Evolutionary conservation across 2,797 vertebrate species (phyloP), one percentile per base, ranked within the genome.

Genomic region (Decapterus maruadsi): DNA sequence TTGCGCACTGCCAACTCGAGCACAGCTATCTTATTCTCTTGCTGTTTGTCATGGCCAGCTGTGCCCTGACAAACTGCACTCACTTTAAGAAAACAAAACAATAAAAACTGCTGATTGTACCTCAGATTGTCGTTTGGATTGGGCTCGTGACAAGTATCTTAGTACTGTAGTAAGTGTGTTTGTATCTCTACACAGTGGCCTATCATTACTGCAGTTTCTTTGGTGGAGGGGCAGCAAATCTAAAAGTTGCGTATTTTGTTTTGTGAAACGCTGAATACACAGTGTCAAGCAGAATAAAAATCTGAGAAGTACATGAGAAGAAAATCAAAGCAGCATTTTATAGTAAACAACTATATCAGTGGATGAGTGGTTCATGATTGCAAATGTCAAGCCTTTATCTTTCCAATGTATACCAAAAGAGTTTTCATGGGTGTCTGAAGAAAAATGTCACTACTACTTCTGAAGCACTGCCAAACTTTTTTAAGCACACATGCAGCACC

Each of bases 401-500:
- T 79, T 75, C 73, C 65, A 80, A 80, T 70, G 61, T 81, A 62
- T 86, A 80, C 82, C 78, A 82, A 87, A 84, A 67, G 46, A 53
- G 70, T 48, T 76, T 59, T 58, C 26, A 73, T 68, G 64, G 43
- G 53, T 78, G 76, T 77, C 64, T 65, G 62, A 53, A 72, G 7
- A 77, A 63, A 87, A 83, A 77, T 36, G 13, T 79, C 78, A 84
- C 77, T 26, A 57, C 72, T 67, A n/a, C 74, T 74, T 66, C 58
- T 72, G 54, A 85, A 85, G 88, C 92, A 95, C 93, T 94, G 94
- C 91, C 91, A 93, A 88, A 87, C 72, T 89, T 88, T 88, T 89
- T 66, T 83, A 74, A 80, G 81, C 74, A 80, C 89, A 91, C 88
- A 69, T 77, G 72, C 71, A 42, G 80, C 75, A 86, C 77, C 78